Conservation (phyloP, 2,113 vertebrate genomes). For the Anseranas semipalmata region DNA sequence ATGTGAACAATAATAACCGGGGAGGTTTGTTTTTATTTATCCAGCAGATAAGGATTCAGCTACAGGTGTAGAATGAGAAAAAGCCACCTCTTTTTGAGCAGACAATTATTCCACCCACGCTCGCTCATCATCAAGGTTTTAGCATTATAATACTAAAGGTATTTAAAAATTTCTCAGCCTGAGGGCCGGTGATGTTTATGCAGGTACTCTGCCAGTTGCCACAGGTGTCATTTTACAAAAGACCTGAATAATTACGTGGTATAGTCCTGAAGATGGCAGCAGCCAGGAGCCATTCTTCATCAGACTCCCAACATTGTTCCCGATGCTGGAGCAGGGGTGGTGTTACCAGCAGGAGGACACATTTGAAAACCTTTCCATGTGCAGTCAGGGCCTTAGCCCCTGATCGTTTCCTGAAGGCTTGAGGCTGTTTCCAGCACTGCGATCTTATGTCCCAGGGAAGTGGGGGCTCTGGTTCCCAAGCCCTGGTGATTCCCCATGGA, state of each 20-base stretch:
- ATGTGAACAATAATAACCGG: conserved; percentile 32
- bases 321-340: not conserved
- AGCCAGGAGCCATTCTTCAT: not conserved
- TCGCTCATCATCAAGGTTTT: not conserved
- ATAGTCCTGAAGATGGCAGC: not conserved
- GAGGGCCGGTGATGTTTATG: not conserved
- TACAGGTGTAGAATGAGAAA: conserved; percentile 21
- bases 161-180: conserved; percentile 47
- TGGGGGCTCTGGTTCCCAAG: not conserved
- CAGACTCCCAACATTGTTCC: not conserved
- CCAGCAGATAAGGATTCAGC: conserved; percentile 53
- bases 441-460: not conserved
- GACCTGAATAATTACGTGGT: not conserved
- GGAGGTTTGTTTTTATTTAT: conserved; percentile 53
- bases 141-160: conserved; percentile 23
- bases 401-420: not conserved
- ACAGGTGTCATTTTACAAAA: conserved; percentile 25
- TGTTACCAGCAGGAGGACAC: not conserved
- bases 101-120: conserved; percentile 34
- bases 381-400: not conserved
- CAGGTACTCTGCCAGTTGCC: conserved; percentile 37
- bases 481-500: not conserved
- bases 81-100: not conserved
- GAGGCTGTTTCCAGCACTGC: not conserved
- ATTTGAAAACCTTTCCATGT: not conserved